Base-by-base conservation (phyloP, 2,888 invertebrate genomes). In the Caenorhabditis virilis region DNA sequence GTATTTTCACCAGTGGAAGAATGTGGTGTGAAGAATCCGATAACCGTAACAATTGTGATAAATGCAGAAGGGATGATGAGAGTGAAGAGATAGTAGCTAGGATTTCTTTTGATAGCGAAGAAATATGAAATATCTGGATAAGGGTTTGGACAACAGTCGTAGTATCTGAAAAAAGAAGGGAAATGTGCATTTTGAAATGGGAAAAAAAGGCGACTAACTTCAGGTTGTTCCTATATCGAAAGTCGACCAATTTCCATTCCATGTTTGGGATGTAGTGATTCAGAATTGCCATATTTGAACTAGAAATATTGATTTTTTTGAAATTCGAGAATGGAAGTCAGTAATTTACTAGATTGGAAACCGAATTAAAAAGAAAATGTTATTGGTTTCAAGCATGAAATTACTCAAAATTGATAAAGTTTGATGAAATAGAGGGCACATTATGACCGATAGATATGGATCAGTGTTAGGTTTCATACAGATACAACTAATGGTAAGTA, bases 11-110 rank as follows among this genome's bases (percentile, higher is more conserved):
- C 82, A 2, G 80, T 80, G 6, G 78, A 76, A 0, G 78, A 78
- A 50, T 82, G 80, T 1, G 82, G 82, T 2, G 81, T 82, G 66
- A 82, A 82, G 47, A 79, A 82, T 25, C 82, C 82, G 57, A 82
- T 78, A 15, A 82, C 78, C 0, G 82, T 82, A 39, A 82, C 81
- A 20, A 80, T 79, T 7, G 79, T 82, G 56, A 82, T 82, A 53
- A 82, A 80, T 4, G 80, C 78, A 1, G 78, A 78, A 0, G 82
- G 82, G 41, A 82, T 74, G 50, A 82, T 78, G 16, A 79, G 68
- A 3, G 80, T 82, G 63, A 82, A 82, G 23, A 82, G 62, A 49
- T 82, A 83, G 49, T 82, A 82, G 7, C 77, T 73, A 0, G 82
- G 82, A 59, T 83, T 83, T 26, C 82, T 49, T 48, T 78, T 79